Evolutionary conservation across 37 sponge, comb jelly and placozoan genomes (phyloP).

Genomic region (Halisarca cf. caerulea): DNA sequence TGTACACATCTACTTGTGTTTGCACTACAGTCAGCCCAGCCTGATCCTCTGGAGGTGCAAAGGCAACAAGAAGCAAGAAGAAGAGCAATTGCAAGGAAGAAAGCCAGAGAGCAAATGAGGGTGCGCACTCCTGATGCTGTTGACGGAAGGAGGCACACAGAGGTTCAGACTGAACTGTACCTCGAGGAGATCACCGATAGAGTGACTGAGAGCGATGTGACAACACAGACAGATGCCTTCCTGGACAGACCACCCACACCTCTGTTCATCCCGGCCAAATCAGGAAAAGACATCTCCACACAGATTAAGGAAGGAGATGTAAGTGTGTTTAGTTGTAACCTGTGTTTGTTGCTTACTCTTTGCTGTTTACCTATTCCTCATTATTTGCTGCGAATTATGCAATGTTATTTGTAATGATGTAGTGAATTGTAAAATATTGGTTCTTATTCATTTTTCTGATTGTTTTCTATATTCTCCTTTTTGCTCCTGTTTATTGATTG

Average conservation of each 20-base stretch:
- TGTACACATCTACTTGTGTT: too few relatives aligned
- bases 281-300: slow-evolving; percentile 90
- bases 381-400: neutral
- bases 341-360: too few relatives aligned
- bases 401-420: neutral
- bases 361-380: neutral
- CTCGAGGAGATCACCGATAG: slow-evolving; percentile 94
- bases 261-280: slow-evolving; percentile 95
- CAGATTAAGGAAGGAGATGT: slow-evolving; percentile 98
- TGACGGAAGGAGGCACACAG: slow-evolving; percentile 93
- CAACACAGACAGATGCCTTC: slow-evolving; percentile 97
- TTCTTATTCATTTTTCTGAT: neutral
- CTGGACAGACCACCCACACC: slow-evolving; percentile 97
- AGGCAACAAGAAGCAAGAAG: slow-evolving; percentile 90
- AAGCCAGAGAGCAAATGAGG: slow-evolving; percentile 78
- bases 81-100: slow-evolving; percentile 74
- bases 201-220: slow-evolving; percentile 90
- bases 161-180: slow-evolving; percentile 98
- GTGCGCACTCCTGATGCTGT: slow-evolving; percentile 87
- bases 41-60: slow-evolving; percentile 92
- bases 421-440: neutral
- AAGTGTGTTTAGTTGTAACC: slow-evolving; percentile 16
- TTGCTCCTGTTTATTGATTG: neutral
- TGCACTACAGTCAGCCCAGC: slow-evolving; percentile 74
- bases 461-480: neutral